A percentile compares a stretch with the other conserved stretches of the same genome.
Evolutionary conservation across 2,888 invertebrate species (phyloP).

Genomic region (Acleris sparsana): DNA sequence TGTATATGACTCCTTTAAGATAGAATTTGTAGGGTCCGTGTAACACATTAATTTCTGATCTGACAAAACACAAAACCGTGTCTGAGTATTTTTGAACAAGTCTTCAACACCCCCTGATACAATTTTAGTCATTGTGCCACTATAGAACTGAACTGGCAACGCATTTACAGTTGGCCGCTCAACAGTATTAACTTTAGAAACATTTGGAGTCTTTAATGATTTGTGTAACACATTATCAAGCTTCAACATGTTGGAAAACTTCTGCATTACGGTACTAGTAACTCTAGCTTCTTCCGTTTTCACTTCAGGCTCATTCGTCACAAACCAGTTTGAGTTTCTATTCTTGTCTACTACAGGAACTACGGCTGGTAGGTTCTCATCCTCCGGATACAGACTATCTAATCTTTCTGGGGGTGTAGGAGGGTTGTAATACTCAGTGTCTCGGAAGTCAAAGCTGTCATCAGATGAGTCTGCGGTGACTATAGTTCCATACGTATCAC

Average conservation of each 20-base stretch:
- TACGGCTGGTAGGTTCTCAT: constrained; percentile 48
- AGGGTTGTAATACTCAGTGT: constrained; percentile 78
- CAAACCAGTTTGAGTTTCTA: constrained; percentile 74
- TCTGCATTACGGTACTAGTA: constrained; percentile 60
- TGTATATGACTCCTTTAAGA: constrained; percentile 87
- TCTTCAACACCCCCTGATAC: constrained; percentile 87
- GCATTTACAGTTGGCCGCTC: constrained; percentile 80
- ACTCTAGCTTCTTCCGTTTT: constrained; percentile 54
- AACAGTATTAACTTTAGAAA: constrained; percentile 61
- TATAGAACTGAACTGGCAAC: constrained; percentile 78
- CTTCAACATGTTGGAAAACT: constrained; percentile 74
- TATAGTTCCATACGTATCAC: constrained; percentile 87
- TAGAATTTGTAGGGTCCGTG: constrained; percentile 87
- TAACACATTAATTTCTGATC: constrained; percentile 89
- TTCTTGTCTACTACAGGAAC: constrained; percentile 53
- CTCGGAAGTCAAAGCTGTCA: constrained; percentile 61
- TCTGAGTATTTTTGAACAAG: constrained; percentile 89
- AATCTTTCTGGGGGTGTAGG: constrained; percentile 85
- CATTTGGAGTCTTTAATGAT: constrained; percentile 48
- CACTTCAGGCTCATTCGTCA: constrained; percentile 46
- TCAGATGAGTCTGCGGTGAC: constrained; percentile 72
- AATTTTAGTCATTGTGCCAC: constrained; percentile 85
- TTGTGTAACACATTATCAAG: constrained; percentile 76
- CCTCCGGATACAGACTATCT: constrained; percentile 84
- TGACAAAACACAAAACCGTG: constrained; percentile 88